Base-by-base conservation (phyloP, 1,140 invertebrate species). In the Lineus longissimus region DNA sequence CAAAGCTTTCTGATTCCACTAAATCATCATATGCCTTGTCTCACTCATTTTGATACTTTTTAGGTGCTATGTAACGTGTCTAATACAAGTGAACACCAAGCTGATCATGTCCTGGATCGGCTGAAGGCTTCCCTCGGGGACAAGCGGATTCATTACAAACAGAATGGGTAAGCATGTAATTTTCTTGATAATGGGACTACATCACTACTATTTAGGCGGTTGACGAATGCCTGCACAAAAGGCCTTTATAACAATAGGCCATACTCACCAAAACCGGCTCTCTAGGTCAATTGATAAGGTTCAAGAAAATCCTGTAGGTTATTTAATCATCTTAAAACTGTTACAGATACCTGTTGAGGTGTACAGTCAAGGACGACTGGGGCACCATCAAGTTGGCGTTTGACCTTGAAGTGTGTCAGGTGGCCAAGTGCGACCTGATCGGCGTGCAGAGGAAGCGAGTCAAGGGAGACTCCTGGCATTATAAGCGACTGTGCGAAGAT, bases 401-500 rank as follows among this genome's bases (percentile, higher is more conserved):
- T 78, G 90, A 93, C 76, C 74, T 94, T 59, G 91, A 94, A 83
- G 88, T 93, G 17, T 92, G 91, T 76, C 79, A 76, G 19, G 72
- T 87, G 17, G 74, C 79, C 61, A 74, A 80, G 70, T 67, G 70
- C 72, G 64, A 79, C 9, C 68, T 86, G 31, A 85, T 91, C 33
- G 90, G 89, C 22, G 89, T 93, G 31, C 83, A 87, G 65, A 83
- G 91, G 41, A 93, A 92, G 73, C 79, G 91, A 61, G 83, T 93
- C 0, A 90, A 90, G 75, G 92, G 92, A 1, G 89, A 93, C 76
- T 86, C 88, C 1, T 93, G 91, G 90, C 87, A 89, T 61, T 94
- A 94, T 75, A 93, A 93, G 76, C 87, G 86, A 63, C 85, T 92
- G n/a, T 92, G 90, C 73, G 91, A 94, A 79, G 87, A 93, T 80